phyloP scores from a whole-genome alignment of 1,140 invertebrate genomes.

The Kradibia gibbosae region DNA sequence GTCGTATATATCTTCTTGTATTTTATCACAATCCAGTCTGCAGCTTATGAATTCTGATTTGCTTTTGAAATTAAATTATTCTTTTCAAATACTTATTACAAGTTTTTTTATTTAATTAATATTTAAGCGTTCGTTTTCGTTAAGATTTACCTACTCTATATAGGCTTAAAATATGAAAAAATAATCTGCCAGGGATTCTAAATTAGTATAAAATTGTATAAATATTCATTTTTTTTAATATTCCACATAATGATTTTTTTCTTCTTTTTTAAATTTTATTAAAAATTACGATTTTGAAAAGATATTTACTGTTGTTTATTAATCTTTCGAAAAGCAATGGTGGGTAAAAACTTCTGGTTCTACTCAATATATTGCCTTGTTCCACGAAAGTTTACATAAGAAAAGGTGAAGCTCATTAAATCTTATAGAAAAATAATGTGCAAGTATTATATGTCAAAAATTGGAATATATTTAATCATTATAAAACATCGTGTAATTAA shows the following conservation, averaged over 20 bases:
- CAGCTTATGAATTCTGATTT: not conserved
- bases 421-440: not conserved
- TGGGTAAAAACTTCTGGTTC: not conserved
- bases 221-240: no score
- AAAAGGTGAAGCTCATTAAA: not conserved
- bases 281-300: not conserved
- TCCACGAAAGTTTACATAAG: not conserved
- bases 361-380: not conserved
- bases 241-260: not conserved
- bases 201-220: no score
- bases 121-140: no score
- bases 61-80: not conserved
- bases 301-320: not conserved
- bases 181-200: no score
- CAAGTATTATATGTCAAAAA: no score
- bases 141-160: no score
- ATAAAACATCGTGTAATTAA: no score
- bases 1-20: not conserved
- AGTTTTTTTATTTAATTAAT: no score
- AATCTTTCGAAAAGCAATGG: not conserved
- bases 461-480: no score
- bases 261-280: not conserved
- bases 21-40: not conserved
- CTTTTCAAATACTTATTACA: no score
- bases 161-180: no score